Conservation (phyloP, 2,113 vertebrate species). For the Calypte anna region DNA sequence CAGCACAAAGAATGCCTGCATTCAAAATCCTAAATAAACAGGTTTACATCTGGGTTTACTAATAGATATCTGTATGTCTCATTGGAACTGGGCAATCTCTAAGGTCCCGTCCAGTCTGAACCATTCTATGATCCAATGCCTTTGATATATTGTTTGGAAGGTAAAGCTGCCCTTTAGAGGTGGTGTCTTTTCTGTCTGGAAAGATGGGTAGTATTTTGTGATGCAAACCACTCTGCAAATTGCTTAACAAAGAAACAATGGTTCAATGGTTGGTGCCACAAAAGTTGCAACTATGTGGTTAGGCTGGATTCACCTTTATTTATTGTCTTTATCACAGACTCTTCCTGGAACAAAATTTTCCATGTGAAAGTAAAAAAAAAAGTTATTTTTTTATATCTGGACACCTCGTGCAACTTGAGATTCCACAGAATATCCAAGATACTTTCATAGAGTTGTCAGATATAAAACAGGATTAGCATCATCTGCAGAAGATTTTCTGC, state of each 20-base stretch:
- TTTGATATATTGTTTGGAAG: neutral
- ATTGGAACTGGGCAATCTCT: no score
- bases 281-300: neutral
- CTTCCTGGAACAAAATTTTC: neutral
- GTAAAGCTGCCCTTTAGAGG: neutral
- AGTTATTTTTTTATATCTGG: neutral
- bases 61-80: neutral
- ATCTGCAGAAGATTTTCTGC: neutral
- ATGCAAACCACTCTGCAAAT: neutral
- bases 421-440: neutral
- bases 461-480: neutral
- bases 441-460: neutral
- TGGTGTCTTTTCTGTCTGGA: neutral
- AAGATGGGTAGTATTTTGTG: neutral
- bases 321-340: neutral
- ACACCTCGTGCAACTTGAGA: fast-evolving
- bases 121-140: neutral
- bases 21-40: neutral
- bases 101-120: no score
- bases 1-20: neutral
- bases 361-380: neutral
- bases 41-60: neutral
- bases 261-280: fast-evolving
- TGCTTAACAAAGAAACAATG: fast-evolving
- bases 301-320: neutral